A percentile compares a stretch with the other conserved stretches of the same genome.
These are phyloP conservation scores for Chesias legatella DNA, from an alignment of 2,888 invertebrate species.

Conservation along the genomic window DNA sequence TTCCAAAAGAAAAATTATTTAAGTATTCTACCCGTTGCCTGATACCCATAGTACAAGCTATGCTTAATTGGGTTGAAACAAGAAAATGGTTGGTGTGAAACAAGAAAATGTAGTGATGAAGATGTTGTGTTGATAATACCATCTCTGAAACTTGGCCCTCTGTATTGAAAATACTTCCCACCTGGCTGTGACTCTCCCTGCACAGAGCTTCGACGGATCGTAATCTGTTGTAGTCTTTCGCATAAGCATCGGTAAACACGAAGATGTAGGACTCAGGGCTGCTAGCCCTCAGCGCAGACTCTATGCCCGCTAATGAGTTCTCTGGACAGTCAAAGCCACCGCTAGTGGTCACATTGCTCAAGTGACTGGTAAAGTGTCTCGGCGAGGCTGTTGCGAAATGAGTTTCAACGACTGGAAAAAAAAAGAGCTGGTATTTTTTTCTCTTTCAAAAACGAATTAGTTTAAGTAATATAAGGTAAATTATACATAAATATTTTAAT, in stretches of 20 bases:
- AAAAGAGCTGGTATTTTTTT: too few species aligned
- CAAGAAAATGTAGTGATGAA: too few species aligned
- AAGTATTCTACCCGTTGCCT: too few species aligned
- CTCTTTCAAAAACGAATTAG: too few species aligned
- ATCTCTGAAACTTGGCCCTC: not conserved
- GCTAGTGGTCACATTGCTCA: constrained; percentile 30
- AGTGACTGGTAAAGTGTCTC: constrained; percentile 22
- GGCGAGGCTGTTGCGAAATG: constrained; percentile 23
- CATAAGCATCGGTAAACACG: constrained; percentile 11
- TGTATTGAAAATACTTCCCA: constrained; percentile 11
- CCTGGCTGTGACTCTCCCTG: constrained; percentile 38
- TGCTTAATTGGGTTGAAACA: too few species aligned
- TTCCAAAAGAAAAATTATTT: too few species aligned
- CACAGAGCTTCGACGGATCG: constrained; percentile 34
- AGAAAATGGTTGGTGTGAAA: too few species aligned
- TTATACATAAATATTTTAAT: too few species aligned
- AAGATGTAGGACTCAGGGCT: constrained; percentile 23
- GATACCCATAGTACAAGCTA: too few species aligned
- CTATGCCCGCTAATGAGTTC: constrained; percentile 50
- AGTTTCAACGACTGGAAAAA: constrained; percentile 33
- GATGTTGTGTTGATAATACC: too few species aligned
- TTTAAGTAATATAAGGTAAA: too few species aligned
- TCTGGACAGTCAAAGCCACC: constrained; percentile 52
- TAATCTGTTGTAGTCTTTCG: constrained; percentile 39
- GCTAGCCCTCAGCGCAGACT: constrained; percentile 46